Evolutionary conservation across 1,140 invertebrate species (phyloP).

Genomic region (Lepidotrigona ventralis): DNA sequence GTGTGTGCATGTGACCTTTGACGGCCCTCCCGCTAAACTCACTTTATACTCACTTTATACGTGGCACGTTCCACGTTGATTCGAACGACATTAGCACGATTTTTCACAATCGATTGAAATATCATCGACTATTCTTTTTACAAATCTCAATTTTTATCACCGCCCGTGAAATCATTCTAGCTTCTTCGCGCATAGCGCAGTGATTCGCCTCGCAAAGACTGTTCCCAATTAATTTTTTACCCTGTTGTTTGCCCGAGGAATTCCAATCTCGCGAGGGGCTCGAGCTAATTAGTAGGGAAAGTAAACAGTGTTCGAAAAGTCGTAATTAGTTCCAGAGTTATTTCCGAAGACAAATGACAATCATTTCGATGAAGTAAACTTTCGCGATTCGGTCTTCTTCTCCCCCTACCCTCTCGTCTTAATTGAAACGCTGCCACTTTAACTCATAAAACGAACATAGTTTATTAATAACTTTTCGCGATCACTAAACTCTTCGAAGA

Average conservation of each 20-base stretch:
- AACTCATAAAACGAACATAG: neutral
- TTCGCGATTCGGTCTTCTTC: neutral
- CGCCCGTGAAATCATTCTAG: neutral
- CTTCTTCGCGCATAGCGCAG: neutral
- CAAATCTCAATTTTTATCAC: neutral
- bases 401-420: neutral
- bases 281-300: slow-evolving; percentile 51
- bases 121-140: neutral
- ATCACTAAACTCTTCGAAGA: neutral
- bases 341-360: slow-evolving; percentile 18
- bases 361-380: neutral
- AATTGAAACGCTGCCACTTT: neutral
- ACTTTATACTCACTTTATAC: neutral
- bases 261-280: slow-evolving; percentile 24
- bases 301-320: slow-evolving; percentile 7
- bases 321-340: slow-evolving; percentile 28
- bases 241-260: slow-evolving; percentile 1
- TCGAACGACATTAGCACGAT: neutral
- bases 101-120: neutral
- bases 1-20: neutral
- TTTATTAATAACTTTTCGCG: neutral
- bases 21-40: neutral
- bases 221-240: neutral
- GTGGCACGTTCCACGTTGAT: neutral
- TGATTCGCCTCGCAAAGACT: neutral